Base-by-base conservation (phyloP, 2,113 vertebrate species). In the Pterophyllum scalare region DNA sequence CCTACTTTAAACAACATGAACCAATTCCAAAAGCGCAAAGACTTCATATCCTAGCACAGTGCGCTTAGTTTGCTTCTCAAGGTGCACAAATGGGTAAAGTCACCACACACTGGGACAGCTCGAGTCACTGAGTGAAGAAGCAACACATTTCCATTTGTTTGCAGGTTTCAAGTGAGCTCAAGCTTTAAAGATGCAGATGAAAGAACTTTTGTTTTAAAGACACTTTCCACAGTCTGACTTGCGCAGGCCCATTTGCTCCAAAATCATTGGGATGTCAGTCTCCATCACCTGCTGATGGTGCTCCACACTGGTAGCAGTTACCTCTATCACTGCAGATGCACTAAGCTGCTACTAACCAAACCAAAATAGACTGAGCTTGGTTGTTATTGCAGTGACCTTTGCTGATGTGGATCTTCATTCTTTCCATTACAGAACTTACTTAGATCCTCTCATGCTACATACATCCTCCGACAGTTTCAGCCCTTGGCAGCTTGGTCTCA, bases 121-220 rank as follows among this genome's bases (percentile, higher is more conserved):
- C 4, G 22, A 46, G 64, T 46, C 38, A 46, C 8, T 43, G 43
- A 31, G 17, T 20, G 19, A 54, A 54, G 52, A 54, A 20, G 17
- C 17, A 54, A 20, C 52, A 9, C 52, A n/a, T n/a, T n/a, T n/a
- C n/a, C n/a, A n/a, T 52, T 70, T 0, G 24, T 70, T 49, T 70
- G 43, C 43, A 70, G 43, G 49, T 52, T 70, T 20, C 49, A 17
- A 52, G 3, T 70, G 65, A 70, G 65, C 15, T 31, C 43, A 15
- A 4, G 14, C 12, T 46, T 15, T 15, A 1, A 3, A 31, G 6
- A 46, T 15, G 43, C 43, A 14, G 43, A 46, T 52, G 15, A 70
- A 46, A 49, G 19, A 49, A 28, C 40, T 28, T 49, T 28, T 49
- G 5, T 28, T 49, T 20, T 49, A 49, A 49, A 70, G 5, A 12